Evolutionary conservation across 2,113 vertebrate genomes (phyloP).

Genomic region (Apteryx owenii): DNA sequence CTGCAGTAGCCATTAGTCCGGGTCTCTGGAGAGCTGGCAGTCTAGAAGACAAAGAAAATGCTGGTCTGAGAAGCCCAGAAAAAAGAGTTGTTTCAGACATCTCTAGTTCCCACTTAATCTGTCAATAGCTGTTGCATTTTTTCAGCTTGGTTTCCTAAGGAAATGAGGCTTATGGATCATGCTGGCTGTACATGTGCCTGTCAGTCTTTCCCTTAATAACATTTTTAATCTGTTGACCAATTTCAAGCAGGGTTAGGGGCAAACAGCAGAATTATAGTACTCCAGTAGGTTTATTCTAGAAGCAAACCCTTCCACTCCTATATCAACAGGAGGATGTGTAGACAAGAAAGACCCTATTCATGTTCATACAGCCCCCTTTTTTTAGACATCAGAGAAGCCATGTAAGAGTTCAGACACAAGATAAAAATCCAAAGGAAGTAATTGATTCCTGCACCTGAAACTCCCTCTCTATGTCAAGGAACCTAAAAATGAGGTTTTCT

Average conservation of each 20-base stretch:
- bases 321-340: not conserved
- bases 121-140: not conserved
- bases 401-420: not conserved
- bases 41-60: not conserved
- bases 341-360: not conserved
- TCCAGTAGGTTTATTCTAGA: fast-evolving
- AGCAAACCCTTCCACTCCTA: not conserved
- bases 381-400: not conserved
- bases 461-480: not conserved
- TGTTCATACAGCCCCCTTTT: not conserved
- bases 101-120: not conserved
- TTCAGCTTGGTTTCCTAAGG: not conserved
- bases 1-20: not conserved
- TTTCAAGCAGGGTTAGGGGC: not conserved
- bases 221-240: not conserved
- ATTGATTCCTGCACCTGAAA: not conserved
- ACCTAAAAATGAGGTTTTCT: not conserved
- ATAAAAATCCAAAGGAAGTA: not conserved
- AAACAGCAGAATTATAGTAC: not conserved
- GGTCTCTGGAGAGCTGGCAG: not conserved
- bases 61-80: not conserved
- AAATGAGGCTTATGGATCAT: not conserved
- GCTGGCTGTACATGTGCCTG: not conserved
- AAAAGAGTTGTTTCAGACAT: not conserved
- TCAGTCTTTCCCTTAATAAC: not conserved